A percentile compares a stretch with the other conserved stretches of the same genome.
Conservation (phyloP, 2,797 vertebrate species). For the Ispidina picta region DNA sequence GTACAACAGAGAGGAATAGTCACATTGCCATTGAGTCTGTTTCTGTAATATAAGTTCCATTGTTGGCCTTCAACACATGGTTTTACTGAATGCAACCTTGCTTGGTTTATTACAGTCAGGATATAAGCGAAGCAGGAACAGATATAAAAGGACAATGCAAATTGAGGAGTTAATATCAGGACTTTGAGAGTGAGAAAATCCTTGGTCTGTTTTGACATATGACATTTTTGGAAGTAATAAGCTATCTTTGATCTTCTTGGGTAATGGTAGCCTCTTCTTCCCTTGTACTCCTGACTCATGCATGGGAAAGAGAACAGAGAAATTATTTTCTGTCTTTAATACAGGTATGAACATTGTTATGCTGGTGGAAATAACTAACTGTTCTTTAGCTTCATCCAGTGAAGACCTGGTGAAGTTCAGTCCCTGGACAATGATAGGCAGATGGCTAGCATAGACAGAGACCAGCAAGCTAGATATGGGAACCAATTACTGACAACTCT, state of each 20-base stretch:
- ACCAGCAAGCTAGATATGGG: not conserved
- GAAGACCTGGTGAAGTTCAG: not conserved
- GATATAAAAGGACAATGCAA: not conserved
- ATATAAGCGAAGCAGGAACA: not conserved
- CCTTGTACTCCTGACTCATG: not conserved
- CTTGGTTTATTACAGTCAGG: not conserved
- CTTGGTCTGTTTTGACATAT: not conserved
- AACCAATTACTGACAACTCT: not conserved
- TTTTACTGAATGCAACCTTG: not conserved
- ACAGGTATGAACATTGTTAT: not conserved
- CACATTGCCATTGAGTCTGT: rapidly evolving
- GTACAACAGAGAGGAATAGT: not conserved
- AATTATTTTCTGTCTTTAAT: not conserved
- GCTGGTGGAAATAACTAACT: not conserved
- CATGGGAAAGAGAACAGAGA: not conserved
- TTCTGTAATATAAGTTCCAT: not conserved
- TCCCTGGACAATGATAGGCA: not conserved
- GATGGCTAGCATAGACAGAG: not conserved
- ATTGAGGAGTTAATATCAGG: not conserved
- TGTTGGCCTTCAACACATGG: not conserved
- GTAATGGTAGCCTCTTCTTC: not conserved
- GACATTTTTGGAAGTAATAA: not conserved
- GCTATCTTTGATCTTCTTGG: not conserved
- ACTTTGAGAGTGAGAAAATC: not conserved
- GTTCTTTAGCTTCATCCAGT: not conserved